A percentile compares a stretch with the other conserved stretches of the same genome.
Conservation (phyloP, 2,888 invertebrate genomes). For the Neoaliturus tenellus region DNA sequence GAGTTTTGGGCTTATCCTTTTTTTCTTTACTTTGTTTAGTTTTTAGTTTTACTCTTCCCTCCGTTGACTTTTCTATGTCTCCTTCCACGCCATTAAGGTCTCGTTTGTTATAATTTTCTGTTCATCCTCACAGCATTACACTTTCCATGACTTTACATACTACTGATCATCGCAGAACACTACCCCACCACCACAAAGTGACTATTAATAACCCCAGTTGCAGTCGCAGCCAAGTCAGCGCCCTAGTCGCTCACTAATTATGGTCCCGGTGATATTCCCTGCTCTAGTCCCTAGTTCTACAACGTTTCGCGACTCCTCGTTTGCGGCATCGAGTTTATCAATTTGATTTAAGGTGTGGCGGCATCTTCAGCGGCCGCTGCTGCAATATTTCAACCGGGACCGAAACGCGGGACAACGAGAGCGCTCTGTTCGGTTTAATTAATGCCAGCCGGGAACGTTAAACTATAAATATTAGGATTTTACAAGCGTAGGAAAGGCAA, state of each 20-base stretch:
- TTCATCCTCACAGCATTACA: too few species aligned
- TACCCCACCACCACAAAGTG: too few species aligned
- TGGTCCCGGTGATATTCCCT: neutral
- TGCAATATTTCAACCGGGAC: slow-evolving; percentile 17
- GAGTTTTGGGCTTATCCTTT: too few species aligned
- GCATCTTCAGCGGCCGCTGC: slow-evolving; percentile 2
- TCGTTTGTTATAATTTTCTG: too few species aligned
- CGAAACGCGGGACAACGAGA: neutral
- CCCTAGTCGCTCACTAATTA: neutral
- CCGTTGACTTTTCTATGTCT: too few species aligned
- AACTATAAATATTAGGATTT: slow-evolving; percentile 51
- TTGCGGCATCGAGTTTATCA: slow-evolving; percentile 37
- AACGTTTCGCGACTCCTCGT: neutral
- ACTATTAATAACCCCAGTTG: too few species aligned
- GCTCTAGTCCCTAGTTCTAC: neutral
- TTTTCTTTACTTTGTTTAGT: too few species aligned
- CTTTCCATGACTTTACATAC: too few species aligned
- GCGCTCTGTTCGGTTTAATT: slow-evolving; percentile 21
- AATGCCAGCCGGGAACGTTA: slow-evolving; percentile 27
- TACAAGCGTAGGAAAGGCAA: slow-evolving; percentile 45
- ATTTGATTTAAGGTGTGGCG: slow-evolving; percentile 22
- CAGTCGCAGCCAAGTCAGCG: neutral
- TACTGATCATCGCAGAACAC: too few species aligned
- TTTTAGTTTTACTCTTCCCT: too few species aligned
- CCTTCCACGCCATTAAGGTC: too few species aligned